These are phyloP conservation scores for Gallinago paraguaiae DNA, from an alignment of 2,113 vertebrate species.

Conservation along the genomic window DNA sequence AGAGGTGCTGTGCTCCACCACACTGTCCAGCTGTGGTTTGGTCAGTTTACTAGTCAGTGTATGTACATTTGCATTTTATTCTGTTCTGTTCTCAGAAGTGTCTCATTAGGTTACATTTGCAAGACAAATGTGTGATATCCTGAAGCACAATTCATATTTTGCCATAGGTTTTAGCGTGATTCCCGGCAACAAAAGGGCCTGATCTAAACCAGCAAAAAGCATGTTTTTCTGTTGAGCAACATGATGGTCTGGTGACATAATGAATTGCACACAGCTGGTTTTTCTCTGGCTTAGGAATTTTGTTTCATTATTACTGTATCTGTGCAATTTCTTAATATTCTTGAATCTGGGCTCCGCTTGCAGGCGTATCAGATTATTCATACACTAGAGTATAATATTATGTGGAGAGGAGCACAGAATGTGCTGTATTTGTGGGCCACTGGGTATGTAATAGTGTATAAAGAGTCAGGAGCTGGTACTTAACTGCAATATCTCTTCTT, in stretches of 20 bases:
- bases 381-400: neutral
- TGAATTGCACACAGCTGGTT: conserved; percentile 40
- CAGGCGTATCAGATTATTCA: conserved; percentile 39
- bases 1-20: neutral
- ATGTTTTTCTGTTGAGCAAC: neutral
- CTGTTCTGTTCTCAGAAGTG: neutral
- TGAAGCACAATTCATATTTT: conserved; percentile 13
- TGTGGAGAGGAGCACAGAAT: neutral
- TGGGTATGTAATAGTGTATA: conserved; percentile 7
- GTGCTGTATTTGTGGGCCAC: conserved; percentile 8
- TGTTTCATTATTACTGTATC: conserved; percentile 33
- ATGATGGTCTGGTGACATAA: conserved; percentile 55
- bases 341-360: conserved; percentile 11
- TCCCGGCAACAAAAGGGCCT: conserved; percentile 4
- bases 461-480: neutral
- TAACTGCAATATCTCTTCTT: neutral
- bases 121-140: neutral
- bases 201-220: conserved; percentile 32
- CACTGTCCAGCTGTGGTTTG: neutral
- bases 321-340: conserved; percentile 32
- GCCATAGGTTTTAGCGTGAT: neutral
- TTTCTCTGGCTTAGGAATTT: conserved; percentile 45
- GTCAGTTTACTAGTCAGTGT: neutral
- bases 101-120: neutral
- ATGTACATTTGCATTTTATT: neutral